These are phyloP conservation scores for Drosophila burlai DNA, from an alignment of 1,140 invertebrate species.

Conservation along the genomic window DNA sequence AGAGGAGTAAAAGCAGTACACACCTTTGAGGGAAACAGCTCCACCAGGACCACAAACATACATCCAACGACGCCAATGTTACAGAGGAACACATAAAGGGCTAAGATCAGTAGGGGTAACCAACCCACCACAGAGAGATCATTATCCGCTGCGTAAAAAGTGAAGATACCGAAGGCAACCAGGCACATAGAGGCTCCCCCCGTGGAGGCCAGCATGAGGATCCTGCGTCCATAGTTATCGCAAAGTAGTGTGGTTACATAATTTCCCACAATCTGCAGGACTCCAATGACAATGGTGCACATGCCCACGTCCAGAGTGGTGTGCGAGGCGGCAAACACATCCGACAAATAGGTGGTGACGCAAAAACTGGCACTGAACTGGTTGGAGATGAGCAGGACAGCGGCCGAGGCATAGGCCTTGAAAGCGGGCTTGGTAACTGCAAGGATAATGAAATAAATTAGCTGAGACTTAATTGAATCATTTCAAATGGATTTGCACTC, in stretches of 20 bases:
- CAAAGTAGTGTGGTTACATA: conserved; percentile 60
- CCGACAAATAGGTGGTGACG: conserved; percentile 67
- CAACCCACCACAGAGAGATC: conserved; percentile 54
- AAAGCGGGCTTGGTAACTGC: conserved; percentile 49
- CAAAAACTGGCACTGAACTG: conserved; percentile 65
- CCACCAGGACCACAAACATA: conserved; percentile 71
- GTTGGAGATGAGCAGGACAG: conserved; percentile 42
- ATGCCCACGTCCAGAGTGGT: conserved; percentile 86
- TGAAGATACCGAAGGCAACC: conserved; percentile 48
- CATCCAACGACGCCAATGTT: conserved; percentile 72
- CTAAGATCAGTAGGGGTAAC: conserved; percentile 65
- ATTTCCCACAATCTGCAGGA: conserved; percentile 85
- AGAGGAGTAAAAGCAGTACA: not conserved
- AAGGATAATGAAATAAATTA: not conserved
- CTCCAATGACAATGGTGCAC: conserved; percentile 86
- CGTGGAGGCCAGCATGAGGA: conserved; percentile 58
- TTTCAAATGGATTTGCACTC: not conserved
- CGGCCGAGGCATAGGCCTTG: conserved; percentile 44
- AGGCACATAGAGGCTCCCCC: conserved; percentile 47
- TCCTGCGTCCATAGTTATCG: conserved; percentile 60
- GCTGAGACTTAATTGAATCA: too few relatives aligned
- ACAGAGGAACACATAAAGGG: conserved; percentile 66
- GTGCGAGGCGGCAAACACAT: conserved; percentile 88
- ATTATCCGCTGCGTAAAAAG: conserved; percentile 21
- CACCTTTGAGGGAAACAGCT: conserved; percentile 69